A percentile compares a stretch with the other conserved stretches of the same genome.
Evolutionary conservation across 2,888 invertebrate species (phyloP).

Genomic region (Kuschelorhynchus macadamiae): DNA sequence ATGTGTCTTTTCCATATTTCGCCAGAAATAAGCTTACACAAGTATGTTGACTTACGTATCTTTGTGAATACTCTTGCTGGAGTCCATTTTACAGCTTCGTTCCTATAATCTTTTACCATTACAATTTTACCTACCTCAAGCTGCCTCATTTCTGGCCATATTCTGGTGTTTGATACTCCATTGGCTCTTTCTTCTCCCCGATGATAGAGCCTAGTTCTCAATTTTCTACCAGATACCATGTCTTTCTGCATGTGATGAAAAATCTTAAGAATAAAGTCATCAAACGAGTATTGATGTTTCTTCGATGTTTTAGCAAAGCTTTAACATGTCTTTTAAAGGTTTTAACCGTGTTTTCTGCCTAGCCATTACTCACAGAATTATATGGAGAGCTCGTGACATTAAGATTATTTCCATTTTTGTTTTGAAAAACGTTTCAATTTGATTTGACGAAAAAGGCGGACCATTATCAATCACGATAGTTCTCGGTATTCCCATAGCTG

Average conservation of each 20-base stretch:
- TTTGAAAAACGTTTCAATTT: too few species aligned
- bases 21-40: background rate
- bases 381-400: too few species aligned
- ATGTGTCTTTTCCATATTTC: background rate
- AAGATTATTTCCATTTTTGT: too few species aligned
- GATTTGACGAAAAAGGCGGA: background rate
- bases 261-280: background rate
- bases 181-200: too few species aligned
- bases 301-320: background rate
- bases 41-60: background rate
- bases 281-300: background rate
- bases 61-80: background rate
- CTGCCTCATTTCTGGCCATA: background rate
- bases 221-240: background rate
- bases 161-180: background rate
- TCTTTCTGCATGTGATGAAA: background rate
- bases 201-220: background rate
- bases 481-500: conserved; percentile 11
- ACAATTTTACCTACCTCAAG: background rate
- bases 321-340: background rate
- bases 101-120: too few species aligned
- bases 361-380: background rate
- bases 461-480: background rate
- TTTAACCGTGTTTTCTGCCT: background rate
- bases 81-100: background rate